phyloP scores from a whole-genome alignment of 2,888 invertebrate genomes.

The Lampropteryx suffumata region DNA sequence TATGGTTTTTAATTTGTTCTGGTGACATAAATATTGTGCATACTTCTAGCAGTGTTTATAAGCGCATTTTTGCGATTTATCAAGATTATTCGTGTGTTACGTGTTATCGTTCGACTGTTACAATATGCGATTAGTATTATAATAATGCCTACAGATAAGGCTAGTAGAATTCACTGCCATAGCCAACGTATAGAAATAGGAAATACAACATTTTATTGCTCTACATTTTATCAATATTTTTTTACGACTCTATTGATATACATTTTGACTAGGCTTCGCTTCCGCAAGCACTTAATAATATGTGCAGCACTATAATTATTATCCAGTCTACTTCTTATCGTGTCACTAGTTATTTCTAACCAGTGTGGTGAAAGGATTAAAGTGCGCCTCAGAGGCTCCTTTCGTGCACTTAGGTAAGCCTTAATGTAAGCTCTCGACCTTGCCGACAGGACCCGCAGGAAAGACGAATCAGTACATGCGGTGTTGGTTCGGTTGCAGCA shows the following conservation, averaged over 20 bases:
- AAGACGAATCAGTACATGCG: too few species aligned
- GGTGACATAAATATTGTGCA: conserved; percentile 45
- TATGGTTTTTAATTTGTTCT: conserved; percentile 51
- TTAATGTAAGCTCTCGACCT: too few species aligned
- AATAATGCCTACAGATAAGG: conserved; percentile 24
- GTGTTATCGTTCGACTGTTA: conserved; percentile 21
- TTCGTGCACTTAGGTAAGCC: too few species aligned
- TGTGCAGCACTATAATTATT: too few species aligned
- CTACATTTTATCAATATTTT: neutral
- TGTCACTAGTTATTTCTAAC: too few species aligned
- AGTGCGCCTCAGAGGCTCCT: too few species aligned
- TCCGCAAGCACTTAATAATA: too few species aligned
- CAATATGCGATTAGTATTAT: conserved; percentile 25
- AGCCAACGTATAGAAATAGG: conserved; percentile 4
- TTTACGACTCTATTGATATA: neutral
- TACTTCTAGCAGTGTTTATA: conserved; percentile 12
- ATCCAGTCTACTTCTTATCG: too few species aligned
- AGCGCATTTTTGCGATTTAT: conserved; percentile 20
- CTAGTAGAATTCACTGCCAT: conserved; percentile 8
- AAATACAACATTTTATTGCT: conserved; percentile 2
- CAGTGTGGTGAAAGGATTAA: too few species aligned
- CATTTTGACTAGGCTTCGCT: neutral
- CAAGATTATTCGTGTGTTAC: conserved; percentile 21
- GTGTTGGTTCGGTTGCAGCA: too few species aligned
- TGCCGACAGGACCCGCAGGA: too few species aligned